phyloP scores from a whole-genome alignment of 2,797 vertebrate species.

The Mormyrus hasselquistii region DNA sequence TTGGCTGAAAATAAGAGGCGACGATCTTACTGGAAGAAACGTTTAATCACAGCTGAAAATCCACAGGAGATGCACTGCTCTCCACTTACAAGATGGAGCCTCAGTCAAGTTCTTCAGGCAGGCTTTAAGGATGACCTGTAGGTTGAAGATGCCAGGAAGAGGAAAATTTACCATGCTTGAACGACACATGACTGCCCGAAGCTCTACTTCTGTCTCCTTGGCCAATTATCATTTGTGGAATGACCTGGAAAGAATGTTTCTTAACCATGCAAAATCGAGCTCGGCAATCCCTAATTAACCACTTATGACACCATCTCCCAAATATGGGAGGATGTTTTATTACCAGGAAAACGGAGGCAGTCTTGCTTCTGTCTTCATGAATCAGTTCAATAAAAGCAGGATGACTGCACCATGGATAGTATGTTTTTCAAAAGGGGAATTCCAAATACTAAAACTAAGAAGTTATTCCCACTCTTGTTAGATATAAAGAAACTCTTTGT shows the following conservation, averaged over 20 bases:
- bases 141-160: not conserved
- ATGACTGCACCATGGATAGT: not conserved
- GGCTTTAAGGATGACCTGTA: not conserved
- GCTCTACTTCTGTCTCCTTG: constrained; percentile 23
- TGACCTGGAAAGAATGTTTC: constrained; percentile 55
- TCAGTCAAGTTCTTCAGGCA: not conserved
- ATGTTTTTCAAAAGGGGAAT: not conserved
- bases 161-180: not conserved
- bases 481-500: not conserved
- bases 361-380: not conserved
- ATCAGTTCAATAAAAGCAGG: not conserved
- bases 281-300: constrained; percentile 57
- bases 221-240: constrained; percentile 43
- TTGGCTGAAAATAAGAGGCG: not conserved
- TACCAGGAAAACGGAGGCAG: constrained; percentile 38
- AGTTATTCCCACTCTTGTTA: not conserved
- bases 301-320: constrained; percentile 51
- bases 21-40: constrained; percentile 13
- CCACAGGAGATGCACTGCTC: constrained; percentile 15
- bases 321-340: constrained; percentile 44
- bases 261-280: constrained; percentile 46
- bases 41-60: constrained; percentile 28
- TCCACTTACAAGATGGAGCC: constrained; percentile 15
- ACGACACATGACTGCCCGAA: not conserved
- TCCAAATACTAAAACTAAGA: not conserved